Base-by-base conservation (phyloP, 2,797 vertebrate genomes). In the Lutjanus argentimaculatus region DNA sequence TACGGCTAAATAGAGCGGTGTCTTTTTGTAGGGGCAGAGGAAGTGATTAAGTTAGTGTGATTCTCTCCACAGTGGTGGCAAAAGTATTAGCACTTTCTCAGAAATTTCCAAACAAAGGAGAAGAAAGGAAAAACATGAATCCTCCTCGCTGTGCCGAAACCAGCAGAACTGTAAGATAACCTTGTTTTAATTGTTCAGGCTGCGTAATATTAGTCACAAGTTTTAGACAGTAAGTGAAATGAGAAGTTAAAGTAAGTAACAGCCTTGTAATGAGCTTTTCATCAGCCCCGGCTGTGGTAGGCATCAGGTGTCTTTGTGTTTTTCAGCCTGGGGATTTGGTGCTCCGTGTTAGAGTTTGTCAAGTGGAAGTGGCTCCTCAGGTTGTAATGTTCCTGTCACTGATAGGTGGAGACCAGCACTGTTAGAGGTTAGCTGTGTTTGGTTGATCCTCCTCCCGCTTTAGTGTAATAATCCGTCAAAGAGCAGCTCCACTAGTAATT, bases 401-500 rank as follows among this genome's bases (percentile, higher is more conserved):
- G 91, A 91, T 92, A 93, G 92, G 93, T 93, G 93, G 91, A 95
- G 93, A 93, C 76, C 90, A 77, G 85, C 74, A 8, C 85, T 85
- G 88, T 92, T 90, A 91, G 85, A 93, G 92, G 93, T 95, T 93
- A 93, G 90, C 83, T 51, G 86, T 91, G 93, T 94, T 94, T 92
- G 93, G 89, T 88, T 91, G 92, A 94, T 94, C 92, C 94, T 94
- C 93, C 94, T 94, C 92, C 90, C 48, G 77, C 92, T 95, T 94
- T 94, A 93, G 93, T 93, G 80, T 85, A 94, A 95, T 93, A 92
- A 95, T 92, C 89, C 87, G 93, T 94, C 93, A 94, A 88, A 94
- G 94, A 92, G 89, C 90, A 90, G 92, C 92, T 93, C 90, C 84
- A 80, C 90, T 75, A 76, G 93, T 95, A 95, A 96, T 95, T 95